Evolutionary conservation across 2,888 invertebrate species (phyloP).

Genomic region (Melitaea athalia): DNA sequence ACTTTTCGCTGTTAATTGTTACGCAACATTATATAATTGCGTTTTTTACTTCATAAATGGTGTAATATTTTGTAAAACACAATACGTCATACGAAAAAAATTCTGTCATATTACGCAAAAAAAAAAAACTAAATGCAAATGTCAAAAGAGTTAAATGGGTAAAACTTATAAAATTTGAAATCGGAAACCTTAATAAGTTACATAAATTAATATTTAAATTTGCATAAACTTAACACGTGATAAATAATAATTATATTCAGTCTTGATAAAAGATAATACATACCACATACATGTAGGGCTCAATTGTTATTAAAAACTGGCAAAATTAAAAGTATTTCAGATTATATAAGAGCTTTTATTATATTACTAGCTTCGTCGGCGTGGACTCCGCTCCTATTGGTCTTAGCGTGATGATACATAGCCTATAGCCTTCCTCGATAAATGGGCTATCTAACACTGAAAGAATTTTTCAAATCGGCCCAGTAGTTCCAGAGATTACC

Average conservation of each 20-base stretch:
- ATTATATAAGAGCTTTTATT: not conserved
- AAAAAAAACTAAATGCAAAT: not conserved
- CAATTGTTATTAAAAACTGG: too few species aligned
- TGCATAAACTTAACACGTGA: not conserved
- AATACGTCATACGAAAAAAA: not conserved
- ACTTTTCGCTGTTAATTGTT: not conserved
- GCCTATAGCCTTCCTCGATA: too few species aligned
- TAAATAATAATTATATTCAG: too few species aligned
- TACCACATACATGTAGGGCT: too few species aligned
- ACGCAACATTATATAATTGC: conserved; percentile 6
- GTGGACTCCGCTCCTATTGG: too few species aligned
- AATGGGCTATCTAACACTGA: too few species aligned
- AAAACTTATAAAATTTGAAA: not conserved
- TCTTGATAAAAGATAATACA: not conserved
- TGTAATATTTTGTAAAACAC: not conserved
- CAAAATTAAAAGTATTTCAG: too few species aligned
- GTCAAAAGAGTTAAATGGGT: not conserved
- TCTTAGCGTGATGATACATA: too few species aligned
- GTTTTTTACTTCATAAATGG: not conserved
- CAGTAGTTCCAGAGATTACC: too few species aligned
- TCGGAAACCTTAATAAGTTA: not conserved
- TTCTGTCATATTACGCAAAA: not conserved
- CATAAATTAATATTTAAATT: too few species aligned
- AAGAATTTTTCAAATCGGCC: too few species aligned
- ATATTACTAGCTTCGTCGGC: too few species aligned